Conservation (phyloP, 2,113 vertebrate genomes). For the Pelmatolapia mariae region DNA sequence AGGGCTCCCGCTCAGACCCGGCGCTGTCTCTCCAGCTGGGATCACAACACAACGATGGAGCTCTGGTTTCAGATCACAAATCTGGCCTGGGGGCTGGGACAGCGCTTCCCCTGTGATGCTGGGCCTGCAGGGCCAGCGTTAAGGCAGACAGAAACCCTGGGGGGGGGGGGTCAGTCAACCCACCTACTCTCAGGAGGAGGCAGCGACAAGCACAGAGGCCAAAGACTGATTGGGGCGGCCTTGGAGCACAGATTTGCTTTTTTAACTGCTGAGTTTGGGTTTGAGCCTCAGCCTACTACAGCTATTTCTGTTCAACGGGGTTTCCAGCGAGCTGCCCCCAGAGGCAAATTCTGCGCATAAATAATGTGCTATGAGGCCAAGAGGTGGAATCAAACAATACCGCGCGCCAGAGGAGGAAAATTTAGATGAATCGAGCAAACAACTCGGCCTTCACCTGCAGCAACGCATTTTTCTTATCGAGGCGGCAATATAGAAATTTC, state of each 20-base stretch:
- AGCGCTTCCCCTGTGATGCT: conserved; percentile 42
- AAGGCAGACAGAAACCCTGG: conserved; percentile 64
- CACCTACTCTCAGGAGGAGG: conserved; percentile 51
- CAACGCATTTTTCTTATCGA: conserved; percentile 44
- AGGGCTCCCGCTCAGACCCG: conserved; percentile 50
- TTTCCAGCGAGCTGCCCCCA: conserved; percentile 19
- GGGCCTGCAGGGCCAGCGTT: conserved; percentile 50
- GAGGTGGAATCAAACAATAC: conserved; percentile 24
- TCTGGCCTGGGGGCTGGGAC: conserved; percentile 45
- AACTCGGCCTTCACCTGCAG: conserved; percentile 42
- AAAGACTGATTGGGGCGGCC: conserved; percentile 46
- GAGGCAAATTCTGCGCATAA: conserved; percentile 32
- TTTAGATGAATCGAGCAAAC: conserved; percentile 38
- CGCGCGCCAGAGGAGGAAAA: neutral
- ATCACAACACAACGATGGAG: conserved; percentile 59
- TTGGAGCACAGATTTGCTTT: conserved; percentile 34
- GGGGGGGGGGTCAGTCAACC: conserved; percentile 28
- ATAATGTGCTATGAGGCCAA: conserved; percentile 16
- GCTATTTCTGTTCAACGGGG: conserved; percentile 32
- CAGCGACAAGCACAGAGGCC: conserved; percentile 32
- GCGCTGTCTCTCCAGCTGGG: conserved; percentile 72
- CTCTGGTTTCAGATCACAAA: conserved; percentile 70
- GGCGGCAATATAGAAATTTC: conserved; percentile 10
- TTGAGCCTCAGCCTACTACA: conserved; percentile 12
- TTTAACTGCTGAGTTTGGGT: conserved; percentile 34